phyloP scores from a whole-genome alignment of 2,888 invertebrate species.

The Platypus cylindrus region DNA sequence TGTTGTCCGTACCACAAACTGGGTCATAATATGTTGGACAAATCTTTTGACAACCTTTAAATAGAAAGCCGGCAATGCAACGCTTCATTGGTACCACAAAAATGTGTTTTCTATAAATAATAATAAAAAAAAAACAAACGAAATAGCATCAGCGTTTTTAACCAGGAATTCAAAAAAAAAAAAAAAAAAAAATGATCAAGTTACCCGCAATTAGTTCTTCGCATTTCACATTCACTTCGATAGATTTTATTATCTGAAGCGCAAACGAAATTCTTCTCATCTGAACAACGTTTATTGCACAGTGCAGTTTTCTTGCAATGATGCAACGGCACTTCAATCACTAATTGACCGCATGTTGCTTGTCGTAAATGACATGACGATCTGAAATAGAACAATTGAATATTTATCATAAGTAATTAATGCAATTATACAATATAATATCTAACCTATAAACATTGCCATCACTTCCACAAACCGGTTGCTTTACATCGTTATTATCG shows the following conservation, averaged over 20 bases:
- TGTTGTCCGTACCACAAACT: constrained; percentile 84
- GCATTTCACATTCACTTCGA: constrained; percentile 83
- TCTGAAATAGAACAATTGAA: constrained; percentile 34
- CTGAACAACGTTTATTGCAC: constrained; percentile 62
- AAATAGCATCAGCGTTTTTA: background rate
- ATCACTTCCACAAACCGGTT: constrained; percentile 82
- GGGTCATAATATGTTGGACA: constrained; percentile 81
- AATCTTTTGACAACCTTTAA: constrained; percentile 75
- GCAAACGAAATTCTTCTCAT: constrained; percentile 69
- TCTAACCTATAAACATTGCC: constrained; percentile 81
- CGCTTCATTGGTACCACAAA: constrained; percentile 83
- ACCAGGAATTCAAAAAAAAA: background rate
- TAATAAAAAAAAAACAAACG: background rate
- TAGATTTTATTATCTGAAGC: constrained; percentile 85
- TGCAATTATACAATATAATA: no score
- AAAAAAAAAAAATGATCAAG: no score
- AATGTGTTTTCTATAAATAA: constrained; percentile 61
- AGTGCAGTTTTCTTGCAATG: constrained; percentile 78
- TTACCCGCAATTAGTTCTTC: constrained; percentile 66
- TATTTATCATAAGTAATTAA: no score
- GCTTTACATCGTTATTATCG: constrained; percentile 41
- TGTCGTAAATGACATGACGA: constrained; percentile 74
- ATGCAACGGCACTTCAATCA: constrained; percentile 67
- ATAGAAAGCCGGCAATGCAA: constrained; percentile 73
- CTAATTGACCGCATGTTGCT: constrained; percentile 75